phyloP scores from a whole-genome alignment of 92 coral and sea anemone genomes.

The Meandrina meandrites region DNA sequence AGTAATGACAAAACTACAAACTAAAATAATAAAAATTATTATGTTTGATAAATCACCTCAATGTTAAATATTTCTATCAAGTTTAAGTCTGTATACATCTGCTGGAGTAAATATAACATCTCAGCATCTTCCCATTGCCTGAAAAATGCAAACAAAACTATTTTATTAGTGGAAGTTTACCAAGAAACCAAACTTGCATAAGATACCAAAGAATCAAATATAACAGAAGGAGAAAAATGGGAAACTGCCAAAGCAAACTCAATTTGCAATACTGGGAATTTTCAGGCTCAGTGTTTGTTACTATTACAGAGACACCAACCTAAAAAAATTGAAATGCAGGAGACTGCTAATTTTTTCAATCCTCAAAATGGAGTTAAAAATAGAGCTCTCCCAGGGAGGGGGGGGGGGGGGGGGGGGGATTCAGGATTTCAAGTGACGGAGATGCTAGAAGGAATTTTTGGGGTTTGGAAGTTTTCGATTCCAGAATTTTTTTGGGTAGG shows the following conservation, averaged over 20 bases:
- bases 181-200: neutral
- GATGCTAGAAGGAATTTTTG: too few relatives aligned
- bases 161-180: neutral
- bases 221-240: neutral
- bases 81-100: conserved; percentile 83
- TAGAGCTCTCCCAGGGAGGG: too few relatives aligned
- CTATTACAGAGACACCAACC: too few relatives aligned
- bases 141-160: neutral
- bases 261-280: neutral
- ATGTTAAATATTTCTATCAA: conserved; percentile 71
- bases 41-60: conserved; percentile 50
- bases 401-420: too few relatives aligned
- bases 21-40: neutral
- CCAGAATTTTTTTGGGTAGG: too few relatives aligned
- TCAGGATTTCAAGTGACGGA: too few relatives aligned
- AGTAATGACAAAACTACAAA: neutral
- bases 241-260: neutral
- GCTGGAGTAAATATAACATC: conserved; percentile 83
- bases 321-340: too few relatives aligned
- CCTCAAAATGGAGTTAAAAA: too few relatives aligned
- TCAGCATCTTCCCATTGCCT: conserved; percentile 97
- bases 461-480: too few relatives aligned
- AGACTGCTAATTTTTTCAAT: too few relatives aligned
- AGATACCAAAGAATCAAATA: neutral
- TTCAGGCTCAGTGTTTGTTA: too few relatives aligned